A percentile compares a stretch with the other conserved stretches of the same genome.
Evolutionary conservation across 2,797 vertebrate genomes (phyloP).

Genomic region (Tenualosa thibaudeaui): DNA sequence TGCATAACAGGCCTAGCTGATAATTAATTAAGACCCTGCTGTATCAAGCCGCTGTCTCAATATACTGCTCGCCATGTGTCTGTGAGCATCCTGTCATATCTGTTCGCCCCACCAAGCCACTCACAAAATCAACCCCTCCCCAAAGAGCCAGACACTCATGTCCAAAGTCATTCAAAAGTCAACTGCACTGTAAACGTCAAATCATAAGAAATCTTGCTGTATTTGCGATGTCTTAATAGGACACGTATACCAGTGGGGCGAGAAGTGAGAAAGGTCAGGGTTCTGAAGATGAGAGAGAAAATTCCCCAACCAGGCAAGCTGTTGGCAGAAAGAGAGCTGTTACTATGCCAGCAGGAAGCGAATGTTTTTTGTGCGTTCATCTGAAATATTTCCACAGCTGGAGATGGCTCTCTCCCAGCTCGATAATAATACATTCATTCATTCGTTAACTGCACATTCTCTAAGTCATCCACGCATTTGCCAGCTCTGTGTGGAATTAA

Average conservation of each 20-base stretch:
- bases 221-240: background rate
- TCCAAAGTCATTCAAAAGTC: conserved; percentile 18
- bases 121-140: background rate
- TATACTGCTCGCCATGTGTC: conserved; percentile 28
- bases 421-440: background rate
- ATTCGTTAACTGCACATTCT: background rate
- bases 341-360: background rate
- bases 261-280: background rate
- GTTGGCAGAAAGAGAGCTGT: background rate
- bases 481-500: background rate
- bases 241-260: background rate
- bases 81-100: background rate
- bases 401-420: background rate
- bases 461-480: background rate
- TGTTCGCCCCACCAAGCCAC: background rate
- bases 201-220: background rate
- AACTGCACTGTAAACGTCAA: background rate
- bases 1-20: background rate
- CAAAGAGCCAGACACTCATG: background rate
- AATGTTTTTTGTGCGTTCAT: background rate
- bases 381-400: conserved; percentile 8
- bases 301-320: background rate
- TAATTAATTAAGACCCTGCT: conserved; percentile 33
- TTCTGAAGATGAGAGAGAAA: background rate
- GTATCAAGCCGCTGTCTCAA: conserved; percentile 35